Conservation (phyloP, 2,888 invertebrate genomes). For the Heliconius erato region DNA sequence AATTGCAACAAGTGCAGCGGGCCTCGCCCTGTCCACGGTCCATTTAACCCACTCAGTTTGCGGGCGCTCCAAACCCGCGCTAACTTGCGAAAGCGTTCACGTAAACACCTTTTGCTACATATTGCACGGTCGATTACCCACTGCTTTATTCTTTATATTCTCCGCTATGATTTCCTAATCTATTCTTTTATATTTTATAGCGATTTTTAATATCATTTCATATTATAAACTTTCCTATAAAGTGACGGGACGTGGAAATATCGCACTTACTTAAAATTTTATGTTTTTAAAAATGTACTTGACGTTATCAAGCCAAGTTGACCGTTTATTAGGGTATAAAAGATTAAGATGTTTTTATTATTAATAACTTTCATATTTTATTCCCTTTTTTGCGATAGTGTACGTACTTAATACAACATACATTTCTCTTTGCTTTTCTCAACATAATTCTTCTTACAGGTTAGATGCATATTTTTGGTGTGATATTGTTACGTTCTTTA, state of each 20-base stretch:
- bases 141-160: conserved; percentile 46
- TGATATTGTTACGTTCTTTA: not conserved
- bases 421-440: no score
- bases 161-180: conserved; percentile 26
- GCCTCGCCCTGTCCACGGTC: conserved; percentile 74
- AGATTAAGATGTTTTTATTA: not conserved
- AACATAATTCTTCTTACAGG: no score
- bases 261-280: conserved; percentile 11
- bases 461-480: not conserved
- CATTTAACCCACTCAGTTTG: conserved; percentile 79
- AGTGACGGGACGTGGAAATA: conserved; percentile 9
- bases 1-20: conserved; percentile 83
- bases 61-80: conserved; percentile 65
- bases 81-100: conserved; percentile 60
- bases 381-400: not conserved
- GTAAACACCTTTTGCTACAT: conserved; percentile 63
- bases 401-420: not conserved
- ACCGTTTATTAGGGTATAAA: not conserved
- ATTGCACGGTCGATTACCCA: conserved; percentile 56
- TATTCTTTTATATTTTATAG: conserved; percentile 24
- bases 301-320: not conserved
- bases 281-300: conserved; percentile 2
- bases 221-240: conserved; percentile 15
- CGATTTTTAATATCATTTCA: conserved; percentile 21
- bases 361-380: conserved; percentile 8